These are phyloP conservation scores for Corythornis vintsioides DNA, from an alignment of 2,113 vertebrate genomes.

Conservation along the genomic window DNA sequence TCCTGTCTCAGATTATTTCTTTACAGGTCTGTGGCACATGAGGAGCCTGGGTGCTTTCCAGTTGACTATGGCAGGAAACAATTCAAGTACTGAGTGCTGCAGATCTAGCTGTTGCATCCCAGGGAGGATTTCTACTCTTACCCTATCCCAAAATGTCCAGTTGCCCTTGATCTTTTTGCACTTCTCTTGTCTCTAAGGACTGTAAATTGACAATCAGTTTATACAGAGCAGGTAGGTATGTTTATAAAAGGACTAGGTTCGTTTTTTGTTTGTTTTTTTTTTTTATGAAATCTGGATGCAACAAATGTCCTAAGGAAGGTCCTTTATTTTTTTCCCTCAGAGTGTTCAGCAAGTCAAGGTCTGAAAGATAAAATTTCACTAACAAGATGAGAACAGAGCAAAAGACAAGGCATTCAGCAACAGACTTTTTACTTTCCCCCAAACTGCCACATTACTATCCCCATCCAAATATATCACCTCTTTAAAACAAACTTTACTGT, in stretches of 20 bases:
- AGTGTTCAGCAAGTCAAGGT: neutral
- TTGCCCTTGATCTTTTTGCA: neutral
- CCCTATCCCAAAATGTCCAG: neutral
- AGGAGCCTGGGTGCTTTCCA: neutral
- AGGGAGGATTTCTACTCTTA: neutral
- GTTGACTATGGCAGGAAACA: neutral
- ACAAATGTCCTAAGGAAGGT: neutral
- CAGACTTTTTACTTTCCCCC: neutral
- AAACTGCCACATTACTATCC: neutral
- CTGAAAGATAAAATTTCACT: neutral
- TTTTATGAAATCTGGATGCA: neutral
- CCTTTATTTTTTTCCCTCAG: neutral
- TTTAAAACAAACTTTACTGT: neutral
- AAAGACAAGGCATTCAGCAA: neutral
- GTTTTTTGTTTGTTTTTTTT: neutral
- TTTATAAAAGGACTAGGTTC: neutral
- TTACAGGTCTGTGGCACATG: neutral
- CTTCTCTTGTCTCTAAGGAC: neutral
- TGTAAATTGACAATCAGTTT: neutral
- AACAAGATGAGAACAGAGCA: neutral
- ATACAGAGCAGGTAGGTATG: neutral
- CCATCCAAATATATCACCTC: neutral
- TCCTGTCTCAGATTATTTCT: rapidly evolving
- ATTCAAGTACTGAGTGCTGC: neutral
- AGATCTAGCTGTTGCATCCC: rapidly evolving